Percentiles rank a stretch among this genome's conserved stretches.
These are phyloP conservation scores for Diarsia brunnea DNA, from an alignment of 2,888 invertebrate genomes.

Conservation along the genomic window DNA sequence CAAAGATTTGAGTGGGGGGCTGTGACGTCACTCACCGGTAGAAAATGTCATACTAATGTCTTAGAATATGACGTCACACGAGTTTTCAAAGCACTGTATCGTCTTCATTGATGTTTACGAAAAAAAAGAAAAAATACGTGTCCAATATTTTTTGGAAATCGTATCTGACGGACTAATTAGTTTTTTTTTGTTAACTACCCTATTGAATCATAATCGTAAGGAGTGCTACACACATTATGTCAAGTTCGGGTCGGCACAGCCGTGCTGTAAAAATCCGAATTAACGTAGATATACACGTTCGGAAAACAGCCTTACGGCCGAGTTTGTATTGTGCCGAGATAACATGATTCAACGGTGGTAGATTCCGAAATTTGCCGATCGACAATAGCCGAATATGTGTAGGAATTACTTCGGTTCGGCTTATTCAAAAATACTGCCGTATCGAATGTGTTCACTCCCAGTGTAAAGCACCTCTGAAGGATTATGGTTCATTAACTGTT, in stretches of 20 bases:
- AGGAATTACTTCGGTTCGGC: background rate
- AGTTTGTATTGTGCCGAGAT: background rate
- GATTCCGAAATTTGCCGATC: background rate
- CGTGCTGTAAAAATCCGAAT: background rate
- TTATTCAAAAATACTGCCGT: background rate
- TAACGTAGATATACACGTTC: background rate
- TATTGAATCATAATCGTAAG: slow-evolving; percentile 11
- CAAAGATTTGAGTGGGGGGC: too few species aligned
- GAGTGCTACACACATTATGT: background rate
- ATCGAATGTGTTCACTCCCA: background rate
- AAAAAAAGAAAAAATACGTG: too few species aligned
- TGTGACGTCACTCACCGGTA: too few species aligned
- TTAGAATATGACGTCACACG: too few species aligned
- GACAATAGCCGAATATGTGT: background rate
- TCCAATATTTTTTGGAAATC: too few species aligned
- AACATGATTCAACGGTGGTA: background rate
- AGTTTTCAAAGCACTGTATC: too few species aligned
- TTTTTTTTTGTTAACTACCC: too few species aligned
- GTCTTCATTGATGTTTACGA: too few species aligned
- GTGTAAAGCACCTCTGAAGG: background rate
- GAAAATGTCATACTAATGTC: too few species aligned
- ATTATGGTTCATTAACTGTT: slow-evolving; percentile 31
- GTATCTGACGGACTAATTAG: too few species aligned
- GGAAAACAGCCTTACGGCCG: background rate
- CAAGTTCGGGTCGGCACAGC: background rate